phyloP scores from a whole-genome alignment of 37 sponge, comb jelly and placozoan species.

The Corticium candelabrum region DNA sequence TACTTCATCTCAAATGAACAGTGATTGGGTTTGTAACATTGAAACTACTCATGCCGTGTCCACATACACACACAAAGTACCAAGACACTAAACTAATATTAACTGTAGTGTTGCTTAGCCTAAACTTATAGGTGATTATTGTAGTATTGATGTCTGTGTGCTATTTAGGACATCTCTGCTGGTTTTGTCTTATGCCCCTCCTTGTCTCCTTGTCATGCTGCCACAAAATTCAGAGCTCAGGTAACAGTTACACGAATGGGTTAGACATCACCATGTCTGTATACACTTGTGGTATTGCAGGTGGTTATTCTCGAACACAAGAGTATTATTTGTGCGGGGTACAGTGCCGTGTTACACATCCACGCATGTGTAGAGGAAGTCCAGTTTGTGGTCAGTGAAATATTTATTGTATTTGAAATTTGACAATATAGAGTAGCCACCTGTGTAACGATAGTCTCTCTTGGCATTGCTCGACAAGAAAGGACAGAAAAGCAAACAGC shows the following conservation, averaged over 20 bases:
- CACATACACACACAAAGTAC: too few relatives aligned
- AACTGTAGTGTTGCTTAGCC: too few relatives aligned
- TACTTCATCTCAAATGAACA: too few relatives aligned
- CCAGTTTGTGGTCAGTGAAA: conserved; percentile 55
- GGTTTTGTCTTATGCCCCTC: not conserved
- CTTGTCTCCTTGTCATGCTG: not conserved
- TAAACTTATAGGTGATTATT: too few relatives aligned
- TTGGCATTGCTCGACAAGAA: conserved; percentile 78
- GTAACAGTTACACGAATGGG: too few relatives aligned
- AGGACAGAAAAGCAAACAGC: conserved; percentile 57
- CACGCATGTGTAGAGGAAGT: conserved; percentile 91
- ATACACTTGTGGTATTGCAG: too few relatives aligned
- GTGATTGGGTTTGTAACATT: too few relatives aligned
- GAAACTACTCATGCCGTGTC: too few relatives aligned
- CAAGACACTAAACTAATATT: too few relatives aligned
- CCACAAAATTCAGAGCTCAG: not conserved
- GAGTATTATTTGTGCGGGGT: conserved; percentile 93
- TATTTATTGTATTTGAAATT: conserved; percentile 1
- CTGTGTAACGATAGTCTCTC: too few relatives aligned
- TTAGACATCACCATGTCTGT: too few relatives aligned
- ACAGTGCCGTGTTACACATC: conserved; percentile 83
- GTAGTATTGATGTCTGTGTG: not conserved
- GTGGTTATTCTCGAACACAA: conserved; percentile 80
- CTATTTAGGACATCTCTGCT: not conserved
- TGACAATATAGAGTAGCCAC: too few relatives aligned